Evolutionary conservation across 2,888 invertebrate species (phyloP), one percentile per base, ranked within the genome.

Genomic region (Euphydryas editha): DNA sequence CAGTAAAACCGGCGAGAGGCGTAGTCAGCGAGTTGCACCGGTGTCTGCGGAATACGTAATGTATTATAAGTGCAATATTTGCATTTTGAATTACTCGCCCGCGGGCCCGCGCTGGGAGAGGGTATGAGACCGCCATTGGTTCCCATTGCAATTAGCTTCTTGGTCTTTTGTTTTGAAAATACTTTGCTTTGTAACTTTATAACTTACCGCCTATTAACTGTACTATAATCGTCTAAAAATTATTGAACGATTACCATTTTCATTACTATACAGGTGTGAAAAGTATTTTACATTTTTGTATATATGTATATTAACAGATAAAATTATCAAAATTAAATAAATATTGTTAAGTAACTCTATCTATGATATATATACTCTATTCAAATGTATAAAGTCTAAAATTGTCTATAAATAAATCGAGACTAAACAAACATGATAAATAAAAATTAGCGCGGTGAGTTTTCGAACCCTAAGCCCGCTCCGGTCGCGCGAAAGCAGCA

Each of bases 11-110:
- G 84, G 81, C 85, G 81, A 81, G 86, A 87, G 87, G 87, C 89
- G 87, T 83, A 80, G 82, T 76, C 79, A 76, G 81, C 81, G 81
- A 82, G 80, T 81, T 85, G 86, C 85, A 83, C 77, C 75, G 78
- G 72, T 82, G 86, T 80, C 78, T 74, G 77, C 81, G 83, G 92
- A 92, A 92, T 92, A 92, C 92, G 83, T 90, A 91, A 87, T 85
- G 84, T 80, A 84, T 86, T 88, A 86, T 88, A 88, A 89, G 86
- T 89, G 88, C 89, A 85, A 81, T 86, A 92, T 92, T 92, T 89
- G 88, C 91, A 92, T 91, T 90, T 90, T 86, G 91, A 90, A 91
- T 92, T 91, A 88, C 89, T 85, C 86, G 89, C 84, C 83, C 82
- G 81, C 71, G 82, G 72, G 71, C 44, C 51, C 46, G 10, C 54